Conservation (phyloP, 2,113 vertebrate species). For the Gopherus flavomarginatus region DNA sequence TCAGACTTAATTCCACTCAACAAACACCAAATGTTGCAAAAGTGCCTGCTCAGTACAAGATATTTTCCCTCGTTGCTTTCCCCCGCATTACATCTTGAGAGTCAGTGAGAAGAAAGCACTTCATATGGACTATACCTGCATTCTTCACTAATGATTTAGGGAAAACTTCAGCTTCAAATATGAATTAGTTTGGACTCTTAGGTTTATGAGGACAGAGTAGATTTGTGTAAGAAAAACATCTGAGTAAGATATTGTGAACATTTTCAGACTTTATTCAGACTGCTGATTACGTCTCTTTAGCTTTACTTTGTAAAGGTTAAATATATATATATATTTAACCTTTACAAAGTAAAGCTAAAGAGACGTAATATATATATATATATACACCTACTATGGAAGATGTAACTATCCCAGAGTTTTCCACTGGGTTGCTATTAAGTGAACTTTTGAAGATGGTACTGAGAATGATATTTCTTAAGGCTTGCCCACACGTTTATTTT, state of each 20-base stretch:
- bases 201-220: background rate
- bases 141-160: background rate
- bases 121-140: background rate
- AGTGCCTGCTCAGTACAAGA: background rate
- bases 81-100: background rate
- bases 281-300: background rate
- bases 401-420: background rate
- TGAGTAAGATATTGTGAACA: background rate
- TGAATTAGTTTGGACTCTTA: background rate
- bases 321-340: no score
- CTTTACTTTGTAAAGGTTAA: background rate
- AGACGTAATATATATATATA: background rate
- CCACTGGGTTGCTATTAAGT: background rate
- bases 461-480: background rate
- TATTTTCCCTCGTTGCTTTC: background rate
- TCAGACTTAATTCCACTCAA: slow-evolving; percentile 51
- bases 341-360: no score
- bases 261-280: background rate
- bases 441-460: background rate
- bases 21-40: slow-evolving; percentile 8
- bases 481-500: background rate
- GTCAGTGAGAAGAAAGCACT: background rate
- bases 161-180: background rate
- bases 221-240: background rate
- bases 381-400: background rate